Base-by-base conservation (phyloP, 1,140 invertebrate genomes). In the Pectinophora gossypiella region DNA sequence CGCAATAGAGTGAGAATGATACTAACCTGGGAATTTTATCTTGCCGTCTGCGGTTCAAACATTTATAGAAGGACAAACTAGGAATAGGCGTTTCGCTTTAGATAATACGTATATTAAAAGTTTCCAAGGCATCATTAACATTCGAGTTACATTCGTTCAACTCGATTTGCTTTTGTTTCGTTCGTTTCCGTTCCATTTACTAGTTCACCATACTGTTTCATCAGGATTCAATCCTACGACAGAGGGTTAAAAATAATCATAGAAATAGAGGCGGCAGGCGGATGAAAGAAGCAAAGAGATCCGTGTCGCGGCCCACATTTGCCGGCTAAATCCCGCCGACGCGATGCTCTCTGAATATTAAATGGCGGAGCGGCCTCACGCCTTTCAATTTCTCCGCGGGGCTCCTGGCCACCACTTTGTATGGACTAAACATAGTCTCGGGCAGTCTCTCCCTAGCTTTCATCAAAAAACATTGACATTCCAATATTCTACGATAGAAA, bases 261-360 rank as follows among this genome's bases (percentile, higher is more conserved):
- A n/a, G 19, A 44, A 44, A 44, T 15, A 44, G 36, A 23, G 32
- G 45, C 38, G 40, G 47, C 35, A 47, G 43, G 48, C 45, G 51
- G 51, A 60, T 66, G 56, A 57, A 58, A 56, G 50, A 58, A 48
- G 47, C 43, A 55, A 36, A 15, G 27, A 64, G 61, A 66, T 77
- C 72, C 74, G 73, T 73, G 76, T 74, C 68, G 62, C 60, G 70
- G 61, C 64, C 69, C 62, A 81, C 74, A 78, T 82, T 68, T 62
- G 52, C 64, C 62, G 69, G 73, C 57, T 68, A 59, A 67, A 76
- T 75, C 67, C 65, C 62, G 56, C 69, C 51, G 60, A 79, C 72
- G 65, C 74, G 60, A 79, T 70, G 65, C 74, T 58, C 66, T 73
- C 58, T 70, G 78, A 77, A 79, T 79, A 72, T 69, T 72, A 77